These are phyloP conservation scores for Phymatocera aterrima DNA, from an alignment of 2,888 invertebrate genomes.

Conservation along the genomic window DNA sequence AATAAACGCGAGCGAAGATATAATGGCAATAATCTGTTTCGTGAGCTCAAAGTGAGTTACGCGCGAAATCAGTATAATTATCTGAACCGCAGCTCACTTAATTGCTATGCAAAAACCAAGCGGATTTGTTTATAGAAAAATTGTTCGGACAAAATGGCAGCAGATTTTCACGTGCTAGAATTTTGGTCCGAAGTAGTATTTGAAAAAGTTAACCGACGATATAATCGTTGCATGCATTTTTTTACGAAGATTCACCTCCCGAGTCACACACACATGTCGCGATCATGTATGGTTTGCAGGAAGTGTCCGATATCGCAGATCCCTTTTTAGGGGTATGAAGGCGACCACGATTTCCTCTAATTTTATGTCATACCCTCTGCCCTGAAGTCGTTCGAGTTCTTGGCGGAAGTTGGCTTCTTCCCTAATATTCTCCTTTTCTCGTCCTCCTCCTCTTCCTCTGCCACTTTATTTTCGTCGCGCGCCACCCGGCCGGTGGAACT, in stretches of 20 bases:
- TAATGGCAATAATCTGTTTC: no score
- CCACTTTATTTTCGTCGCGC: conserved; percentile 31
- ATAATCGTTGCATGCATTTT: no score
- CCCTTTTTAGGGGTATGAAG: not conserved
- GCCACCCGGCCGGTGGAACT: not conserved
- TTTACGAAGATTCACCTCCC: no score
- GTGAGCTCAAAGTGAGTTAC: no score
- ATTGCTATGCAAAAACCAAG: no score
- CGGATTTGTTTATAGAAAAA: not conserved
- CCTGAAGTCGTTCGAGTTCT: not conserved
- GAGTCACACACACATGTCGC: not conserved
- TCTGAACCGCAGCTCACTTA: no score
- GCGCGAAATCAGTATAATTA: not conserved
- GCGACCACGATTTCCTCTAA: conserved; percentile 44
- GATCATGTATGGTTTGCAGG: not conserved
- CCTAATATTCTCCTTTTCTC: not conserved
- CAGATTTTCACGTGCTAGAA: not conserved
- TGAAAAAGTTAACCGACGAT: not conserved
- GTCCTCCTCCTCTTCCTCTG: not conserved
- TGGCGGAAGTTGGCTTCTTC: conserved; percentile 26
- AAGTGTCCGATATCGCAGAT: conserved; percentile 21
- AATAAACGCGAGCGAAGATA: no score
- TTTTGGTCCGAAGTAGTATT: not conserved
- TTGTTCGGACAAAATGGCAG: not conserved
- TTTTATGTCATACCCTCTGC: conserved; percentile 17